phyloP scores from a whole-genome alignment of 2,113 vertebrate genomes.

The Tenrec ecaudatus region DNA sequence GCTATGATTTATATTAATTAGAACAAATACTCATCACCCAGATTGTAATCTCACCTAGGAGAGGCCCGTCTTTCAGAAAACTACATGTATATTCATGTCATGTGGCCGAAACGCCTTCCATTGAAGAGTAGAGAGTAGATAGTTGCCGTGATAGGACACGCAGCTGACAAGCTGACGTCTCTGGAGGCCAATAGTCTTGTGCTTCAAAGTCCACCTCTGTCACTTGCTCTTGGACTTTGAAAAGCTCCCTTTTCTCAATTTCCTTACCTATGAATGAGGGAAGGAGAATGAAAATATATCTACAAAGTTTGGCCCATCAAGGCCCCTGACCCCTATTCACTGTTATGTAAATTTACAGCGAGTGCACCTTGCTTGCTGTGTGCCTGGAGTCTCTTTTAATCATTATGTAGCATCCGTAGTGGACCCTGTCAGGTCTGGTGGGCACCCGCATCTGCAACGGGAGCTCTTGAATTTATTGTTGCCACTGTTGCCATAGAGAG shows the following conservation, averaged over 20 bases:
- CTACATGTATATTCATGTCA: neutral
- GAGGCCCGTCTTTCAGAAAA: neutral
- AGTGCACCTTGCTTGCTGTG: no score
- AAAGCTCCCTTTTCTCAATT: neutral
- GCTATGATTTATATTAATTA: neutral
- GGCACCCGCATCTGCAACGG: neutral
- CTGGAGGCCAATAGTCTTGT: neutral
- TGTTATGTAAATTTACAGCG: neutral
- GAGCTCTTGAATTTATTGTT: neutral
- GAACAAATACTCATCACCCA: neutral
- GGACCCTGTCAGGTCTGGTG: neutral
- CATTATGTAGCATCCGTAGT: neutral
- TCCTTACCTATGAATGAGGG: neutral
- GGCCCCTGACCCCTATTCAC: neutral
- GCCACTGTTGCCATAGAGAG: constrained; percentile 1
- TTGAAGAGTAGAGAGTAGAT: neutral
- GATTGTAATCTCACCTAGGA: neutral
- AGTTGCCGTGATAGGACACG: neutral
- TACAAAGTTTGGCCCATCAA: neutral
- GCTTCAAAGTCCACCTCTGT: neutral
- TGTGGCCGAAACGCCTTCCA: neutral
- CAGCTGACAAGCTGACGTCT: neutral
- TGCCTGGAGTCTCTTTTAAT: neutral
- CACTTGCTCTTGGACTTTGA: neutral
- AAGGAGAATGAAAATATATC: constrained; percentile 4